Base-by-base conservation (phyloP, 2,113 vertebrate species). In the Mola mola region DNA sequence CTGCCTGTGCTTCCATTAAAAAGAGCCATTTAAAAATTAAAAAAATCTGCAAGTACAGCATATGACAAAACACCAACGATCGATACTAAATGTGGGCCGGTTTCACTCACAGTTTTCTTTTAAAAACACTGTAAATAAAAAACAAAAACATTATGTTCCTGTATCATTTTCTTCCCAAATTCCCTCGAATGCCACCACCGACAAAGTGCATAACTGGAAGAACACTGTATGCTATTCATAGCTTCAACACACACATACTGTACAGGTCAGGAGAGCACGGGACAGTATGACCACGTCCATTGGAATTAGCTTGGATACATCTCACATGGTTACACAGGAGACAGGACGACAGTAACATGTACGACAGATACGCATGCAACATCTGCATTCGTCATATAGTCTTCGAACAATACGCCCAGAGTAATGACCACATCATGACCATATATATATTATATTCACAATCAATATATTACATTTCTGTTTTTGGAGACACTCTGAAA, bases 401-500 rank as follows among this genome's bases (percentile, higher is more conserved):
- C 70, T 65, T 77, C 66, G 71, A 65, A 86, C 81, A 82, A 78
- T 46, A 86, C 71, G 71, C n/a, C n/a, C n/a, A 82, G 69, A 72
- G 74, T 62, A 84, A 86, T 66, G 65, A 72, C 66, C 50, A 37
- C 48, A 64, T 73, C 69, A 69, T 65, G 24, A 78, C 66, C 56
- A 52, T 77, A 82, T 84, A 82, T 84, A 88, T 84, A 82, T 85
- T 86, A 89, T 87, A 87, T 90, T 88, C 79, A 89, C 83, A 87
- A 88, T 81, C 66, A 84, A 90, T 90, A 90, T 90, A 90, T 90
- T 90, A 90, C 87, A 89, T 81, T 87, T 89, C 26, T 86, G 55
- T 83, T 73, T 81, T 62, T 65, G 76, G 64, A 79, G 81, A 66
- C 47, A 61, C n/a, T n/a, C n/a, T 66, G 55, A 63, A 75, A 64